These are phyloP conservation scores for Eilema sororculum DNA, from an alignment of 2,888 invertebrate genomes.

Conservation along the genomic window DNA sequence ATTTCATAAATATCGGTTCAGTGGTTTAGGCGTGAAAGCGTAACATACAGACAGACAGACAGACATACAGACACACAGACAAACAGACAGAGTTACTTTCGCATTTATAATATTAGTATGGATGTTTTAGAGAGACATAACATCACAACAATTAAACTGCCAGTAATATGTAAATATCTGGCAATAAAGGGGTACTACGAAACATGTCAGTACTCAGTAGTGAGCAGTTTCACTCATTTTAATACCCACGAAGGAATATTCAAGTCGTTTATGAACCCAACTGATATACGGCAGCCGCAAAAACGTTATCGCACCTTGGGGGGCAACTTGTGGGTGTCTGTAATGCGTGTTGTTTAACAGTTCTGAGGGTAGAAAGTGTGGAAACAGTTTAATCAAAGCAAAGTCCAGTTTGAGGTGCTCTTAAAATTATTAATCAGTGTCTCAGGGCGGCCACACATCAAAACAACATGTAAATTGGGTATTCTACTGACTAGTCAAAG, in stretches of 20 bases:
- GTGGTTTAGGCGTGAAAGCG: no score
- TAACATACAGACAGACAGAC: no score
- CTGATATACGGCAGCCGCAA: slow-evolving; percentile 9
- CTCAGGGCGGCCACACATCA: no score
- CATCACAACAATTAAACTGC: background rate
- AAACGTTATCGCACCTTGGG: slow-evolving; percentile 20
- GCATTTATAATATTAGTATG: no score
- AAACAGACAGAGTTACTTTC: no score
- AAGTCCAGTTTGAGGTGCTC: background rate
- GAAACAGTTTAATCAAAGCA: slow-evolving; percentile 4
- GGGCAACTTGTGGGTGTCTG: slow-evolving; percentile 20
- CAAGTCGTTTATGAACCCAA: background rate
- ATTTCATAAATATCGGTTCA: no score
- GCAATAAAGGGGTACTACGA: background rate
- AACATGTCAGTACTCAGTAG: background rate
- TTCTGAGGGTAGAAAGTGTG: background rate
- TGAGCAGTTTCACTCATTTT: background rate
- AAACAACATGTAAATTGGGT: no score
- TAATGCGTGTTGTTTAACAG: slow-evolving; percentile 23
- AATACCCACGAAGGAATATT: background rate
- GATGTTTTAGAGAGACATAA: no score
- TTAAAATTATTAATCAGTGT: background rate
- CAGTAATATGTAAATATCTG: background rate
- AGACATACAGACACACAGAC: no score
- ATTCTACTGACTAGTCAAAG: no score